Conservation (phyloP, 2,113 vertebrate genomes). For the Nycticorax nycticorax region DNA sequence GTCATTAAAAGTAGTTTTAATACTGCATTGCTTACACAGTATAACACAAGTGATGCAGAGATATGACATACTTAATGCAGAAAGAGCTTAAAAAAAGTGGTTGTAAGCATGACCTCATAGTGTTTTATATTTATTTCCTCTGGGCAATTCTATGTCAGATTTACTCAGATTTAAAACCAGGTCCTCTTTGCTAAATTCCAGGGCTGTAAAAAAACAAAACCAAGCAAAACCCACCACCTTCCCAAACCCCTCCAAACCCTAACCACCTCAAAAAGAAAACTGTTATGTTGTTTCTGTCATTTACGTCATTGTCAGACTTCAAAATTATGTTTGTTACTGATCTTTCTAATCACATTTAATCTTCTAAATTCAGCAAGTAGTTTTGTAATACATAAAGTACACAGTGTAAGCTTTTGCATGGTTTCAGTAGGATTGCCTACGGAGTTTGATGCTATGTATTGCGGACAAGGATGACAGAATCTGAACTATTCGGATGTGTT, state of each 20-base stretch:
- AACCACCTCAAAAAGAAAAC: neutral
- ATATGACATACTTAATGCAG: neutral
- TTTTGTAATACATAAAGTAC: neutral
- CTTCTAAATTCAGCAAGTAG: neutral
- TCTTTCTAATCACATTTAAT: neutral
- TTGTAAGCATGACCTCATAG: neutral
- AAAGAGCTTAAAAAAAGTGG: neutral
- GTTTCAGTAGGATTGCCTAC: neutral
- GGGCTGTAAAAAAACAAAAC: neutral
- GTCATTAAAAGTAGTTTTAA: conserved; percentile 40
- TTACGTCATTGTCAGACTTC: neutral
- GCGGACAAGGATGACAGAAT: neutral
- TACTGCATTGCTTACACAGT: neutral
- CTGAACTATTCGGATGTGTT: neutral
- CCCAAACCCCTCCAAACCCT: rapidly evolving
- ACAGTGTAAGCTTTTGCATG: neutral
- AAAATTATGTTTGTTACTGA: neutral
- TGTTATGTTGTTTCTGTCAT: neutral
- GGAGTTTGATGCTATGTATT: neutral
- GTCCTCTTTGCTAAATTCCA: neutral
- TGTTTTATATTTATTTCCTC: conserved; percentile 13
- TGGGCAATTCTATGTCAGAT: neutral
- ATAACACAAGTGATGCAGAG: neutral
- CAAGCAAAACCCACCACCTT: neutral
- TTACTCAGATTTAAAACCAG: neutral